phyloP scores from a whole-genome alignment of 2,888 invertebrate genomes.

The Andrena bucephala region DNA sequence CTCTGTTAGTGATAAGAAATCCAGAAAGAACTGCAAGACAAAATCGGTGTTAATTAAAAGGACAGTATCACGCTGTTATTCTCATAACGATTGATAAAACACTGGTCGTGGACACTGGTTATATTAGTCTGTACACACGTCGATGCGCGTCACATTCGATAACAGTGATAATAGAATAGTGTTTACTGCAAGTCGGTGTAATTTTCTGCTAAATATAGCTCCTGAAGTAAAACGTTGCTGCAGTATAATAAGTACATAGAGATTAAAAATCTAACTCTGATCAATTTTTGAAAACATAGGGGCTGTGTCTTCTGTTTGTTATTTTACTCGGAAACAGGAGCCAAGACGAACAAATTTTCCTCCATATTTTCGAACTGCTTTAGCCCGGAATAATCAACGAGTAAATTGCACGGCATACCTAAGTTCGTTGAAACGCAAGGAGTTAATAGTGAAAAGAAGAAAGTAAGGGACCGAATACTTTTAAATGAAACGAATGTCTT shows the following conservation, averaged over 20 bases:
- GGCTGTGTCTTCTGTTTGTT: too few relatives aligned
- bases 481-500: slow-evolving; percentile 26
- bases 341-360: background rate
- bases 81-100: background rate
- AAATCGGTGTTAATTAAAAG: slow-evolving; percentile 17
- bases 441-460: background rate
- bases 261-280: too few relatives aligned
- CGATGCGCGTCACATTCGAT: slow-evolving; percentile 43
- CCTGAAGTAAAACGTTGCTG: too few relatives aligned
- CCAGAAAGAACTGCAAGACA: slow-evolving; percentile 25
- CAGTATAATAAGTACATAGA: too few relatives aligned
- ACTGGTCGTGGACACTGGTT: background rate
- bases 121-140: background rate
- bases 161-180: too few relatives aligned
- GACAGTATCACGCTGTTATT: slow-evolving; percentile 21
- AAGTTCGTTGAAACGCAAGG: slow-evolving; percentile 16
- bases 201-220: too few relatives aligned
- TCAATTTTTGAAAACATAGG: too few relatives aligned
- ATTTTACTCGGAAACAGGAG: too few relatives aligned
- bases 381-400: background rate
- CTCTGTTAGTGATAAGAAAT: slow-evolving; percentile 36
- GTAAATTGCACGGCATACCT: background rate
- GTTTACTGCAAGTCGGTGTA: too few relatives aligned
- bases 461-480: background rate
- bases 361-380: background rate